phyloP scores from a whole-genome alignment of 2,113 vertebrate species.

The Madoqua kirkii region DNA sequence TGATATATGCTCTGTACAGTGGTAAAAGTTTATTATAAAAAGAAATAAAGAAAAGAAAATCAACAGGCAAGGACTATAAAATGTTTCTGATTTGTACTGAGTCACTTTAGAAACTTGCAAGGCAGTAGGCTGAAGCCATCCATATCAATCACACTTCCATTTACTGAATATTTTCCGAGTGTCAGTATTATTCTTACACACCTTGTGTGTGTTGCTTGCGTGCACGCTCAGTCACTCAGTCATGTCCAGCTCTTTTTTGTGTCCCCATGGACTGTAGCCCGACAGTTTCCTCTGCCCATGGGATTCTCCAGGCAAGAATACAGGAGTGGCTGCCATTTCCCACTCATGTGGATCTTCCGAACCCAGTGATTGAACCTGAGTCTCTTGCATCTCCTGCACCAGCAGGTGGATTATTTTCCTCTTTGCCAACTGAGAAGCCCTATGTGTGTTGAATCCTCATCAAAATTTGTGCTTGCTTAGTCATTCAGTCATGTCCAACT shows the following conservation, averaged over 20 bases:
- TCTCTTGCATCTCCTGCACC: not conserved
- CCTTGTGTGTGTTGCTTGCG: fast-evolving
- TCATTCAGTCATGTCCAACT: not conserved
- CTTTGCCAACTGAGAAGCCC: not conserved
- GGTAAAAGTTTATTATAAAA: not conserved
- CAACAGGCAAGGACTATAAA: not conserved
- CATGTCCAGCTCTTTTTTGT: not conserved
- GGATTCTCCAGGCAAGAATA: not conserved
- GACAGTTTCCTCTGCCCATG: not conserved
- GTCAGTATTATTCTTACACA: not conserved
- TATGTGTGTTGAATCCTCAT: not conserved
- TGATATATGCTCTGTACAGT: not conserved
- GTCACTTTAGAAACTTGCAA: not conserved
- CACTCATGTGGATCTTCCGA: not conserved
- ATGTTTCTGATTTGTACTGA: not conserved
- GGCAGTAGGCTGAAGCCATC: not conserved
- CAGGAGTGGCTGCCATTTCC: not conserved
- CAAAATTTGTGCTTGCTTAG: not conserved
- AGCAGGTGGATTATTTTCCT: not conserved
- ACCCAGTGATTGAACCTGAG: not conserved
- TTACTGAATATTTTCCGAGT: not conserved
- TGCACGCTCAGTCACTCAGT: not conserved
- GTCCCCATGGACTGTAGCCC: not conserved
- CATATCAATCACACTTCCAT: not conserved
- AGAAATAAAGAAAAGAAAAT: not conserved